A percentile compares a stretch with the other conserved stretches of the same genome.
Evolutionary conservation across 2,113 vertebrate genomes (phyloP).

Genomic region (Gallinago jamesoni): DNA sequence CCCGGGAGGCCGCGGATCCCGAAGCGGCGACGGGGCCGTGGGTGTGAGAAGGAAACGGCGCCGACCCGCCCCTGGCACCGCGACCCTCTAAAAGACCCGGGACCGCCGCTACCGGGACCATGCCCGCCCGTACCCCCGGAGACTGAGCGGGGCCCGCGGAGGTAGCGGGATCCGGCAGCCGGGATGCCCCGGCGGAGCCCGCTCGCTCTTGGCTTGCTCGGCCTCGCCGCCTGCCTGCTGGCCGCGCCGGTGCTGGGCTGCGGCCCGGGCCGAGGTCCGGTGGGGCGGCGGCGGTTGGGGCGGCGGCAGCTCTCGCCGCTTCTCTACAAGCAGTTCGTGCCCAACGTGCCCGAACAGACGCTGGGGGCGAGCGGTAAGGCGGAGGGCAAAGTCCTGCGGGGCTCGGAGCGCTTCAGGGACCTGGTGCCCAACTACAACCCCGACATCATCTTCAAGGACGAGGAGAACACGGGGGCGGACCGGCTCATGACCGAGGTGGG

Average conservation of each 20-base stretch:
- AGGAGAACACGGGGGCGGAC: conserved; percentile 97
- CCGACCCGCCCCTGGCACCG: conserved; percentile 7
- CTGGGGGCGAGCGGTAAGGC: conserved; percentile 80
- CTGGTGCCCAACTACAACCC: conserved; percentile 94
- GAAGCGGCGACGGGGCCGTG: background rate
- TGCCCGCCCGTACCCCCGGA: background rate
- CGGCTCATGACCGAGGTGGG: conserved; percentile 96
- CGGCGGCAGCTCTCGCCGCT: conserved; percentile 75
- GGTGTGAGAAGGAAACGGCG: conserved; percentile 19
- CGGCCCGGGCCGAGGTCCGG: conserved; percentile 84
- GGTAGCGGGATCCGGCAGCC: conserved; percentile 43
- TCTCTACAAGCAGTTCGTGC: conserved; percentile 80
- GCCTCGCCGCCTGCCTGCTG: conserved; percentile 66
- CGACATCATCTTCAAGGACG: conserved; percentile 99
- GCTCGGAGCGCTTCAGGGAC: conserved; percentile 75
- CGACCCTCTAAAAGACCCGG: conserved; percentile 5
- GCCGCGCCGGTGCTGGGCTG: conserved; percentile 82
- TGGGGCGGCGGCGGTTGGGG: conserved; percentile 70
- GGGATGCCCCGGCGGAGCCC: conserved; percentile 73
- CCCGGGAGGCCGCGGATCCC: background rate
- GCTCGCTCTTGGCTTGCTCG: conserved; percentile 77
- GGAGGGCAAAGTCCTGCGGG: conserved; percentile 75
- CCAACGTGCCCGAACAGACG: conserved; percentile 78
- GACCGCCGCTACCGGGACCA: background rate
- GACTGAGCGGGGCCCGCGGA: background rate